Evolutionary conservation across 2,888 invertebrate genomes (phyloP), one percentile per base, ranked within the genome.

Genomic region (Aleiodes leptofemur): DNA sequence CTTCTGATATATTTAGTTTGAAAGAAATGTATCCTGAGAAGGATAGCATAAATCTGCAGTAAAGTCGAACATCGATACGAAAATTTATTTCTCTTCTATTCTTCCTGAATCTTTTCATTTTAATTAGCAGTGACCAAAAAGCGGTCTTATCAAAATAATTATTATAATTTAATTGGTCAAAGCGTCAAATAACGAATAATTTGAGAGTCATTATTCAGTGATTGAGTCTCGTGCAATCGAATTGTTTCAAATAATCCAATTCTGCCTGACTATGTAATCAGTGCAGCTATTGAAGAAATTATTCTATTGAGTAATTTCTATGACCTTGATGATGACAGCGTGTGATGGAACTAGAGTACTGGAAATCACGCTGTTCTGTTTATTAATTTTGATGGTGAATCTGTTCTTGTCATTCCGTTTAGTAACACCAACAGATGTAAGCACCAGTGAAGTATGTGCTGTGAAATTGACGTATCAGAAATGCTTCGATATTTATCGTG

Each of bases 391-490:
- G 55, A 75, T 68, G 50, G 51, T 29, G 66, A 48, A 64, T 48
- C 29, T n/a, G 43, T 38, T 50, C 61, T 29, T 64, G 68, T 66
- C 51, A 31, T 31, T 31, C 38, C 16, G 66, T 56, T 0, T 14
- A 68, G 50, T 29, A 50, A 16, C 64, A 48, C 38, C 43, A 43
- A 72, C 43, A 53, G 14, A 56, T 61, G 57, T 51, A 29, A 31
- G 23, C 69, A 64, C 48, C 38, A 43, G 55, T 48, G 68, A 34
- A 6, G 57, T 72, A 59, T 71, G 75, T 72, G 75, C 69, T n/a
- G 71, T 77, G 75, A 71, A 77, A 79, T 74, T 75, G 80, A 78
- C 80, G 77, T 79, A 76, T 77, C 71, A 71, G 76, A 77, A 79
- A 80, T 73, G 61, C 59, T 59, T 76, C 72, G 77, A 73, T 77